Evolutionary conservation across 1,140 invertebrate species (phyloP).

Genomic region (Periplaneta americana): DNA sequence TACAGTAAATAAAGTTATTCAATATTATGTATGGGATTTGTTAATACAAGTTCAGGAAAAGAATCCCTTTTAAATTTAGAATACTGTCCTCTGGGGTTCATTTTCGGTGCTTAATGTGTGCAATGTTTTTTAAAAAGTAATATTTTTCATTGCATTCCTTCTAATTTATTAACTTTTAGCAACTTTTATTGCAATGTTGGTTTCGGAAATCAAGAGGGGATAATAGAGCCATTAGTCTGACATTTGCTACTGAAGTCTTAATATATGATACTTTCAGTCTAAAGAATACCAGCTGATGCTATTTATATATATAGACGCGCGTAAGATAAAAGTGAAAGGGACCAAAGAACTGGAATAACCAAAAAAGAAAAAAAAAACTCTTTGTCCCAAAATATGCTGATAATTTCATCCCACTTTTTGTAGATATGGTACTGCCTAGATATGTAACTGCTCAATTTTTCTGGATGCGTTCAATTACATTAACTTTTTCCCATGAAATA

Average conservation of each 20-base stretch:
- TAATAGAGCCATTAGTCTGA: neutral
- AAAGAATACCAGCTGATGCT: neutral
- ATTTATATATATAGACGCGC: neutral
- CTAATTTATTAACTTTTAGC: neutral
- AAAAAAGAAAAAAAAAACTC: neutral
- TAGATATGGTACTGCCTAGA: neutral
- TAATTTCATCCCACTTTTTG: neutral
- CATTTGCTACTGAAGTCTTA: neutral
- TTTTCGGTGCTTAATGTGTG: neutral
- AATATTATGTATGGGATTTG: neutral
- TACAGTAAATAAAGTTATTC: neutral
- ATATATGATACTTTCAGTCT: neutral
- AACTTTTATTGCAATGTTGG: neutral
- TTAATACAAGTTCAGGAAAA: neutral
- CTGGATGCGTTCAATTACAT: no score
- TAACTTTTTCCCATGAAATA: no score
- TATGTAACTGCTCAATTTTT: neutral
- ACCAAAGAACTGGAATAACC: neutral
- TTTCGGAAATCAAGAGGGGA: neutral
- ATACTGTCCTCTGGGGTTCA: neutral
- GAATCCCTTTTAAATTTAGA: neutral
- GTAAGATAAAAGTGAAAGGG: neutral
- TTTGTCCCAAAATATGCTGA: neutral
- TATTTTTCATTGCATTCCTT: neutral
- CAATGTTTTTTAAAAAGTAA: neutral